Percentiles rank a stretch among this genome's conserved stretches.
These are phyloP conservation scores for Acronicta alni DNA, from an alignment of 2,888 invertebrate species.

Conservation along the genomic window DNA sequence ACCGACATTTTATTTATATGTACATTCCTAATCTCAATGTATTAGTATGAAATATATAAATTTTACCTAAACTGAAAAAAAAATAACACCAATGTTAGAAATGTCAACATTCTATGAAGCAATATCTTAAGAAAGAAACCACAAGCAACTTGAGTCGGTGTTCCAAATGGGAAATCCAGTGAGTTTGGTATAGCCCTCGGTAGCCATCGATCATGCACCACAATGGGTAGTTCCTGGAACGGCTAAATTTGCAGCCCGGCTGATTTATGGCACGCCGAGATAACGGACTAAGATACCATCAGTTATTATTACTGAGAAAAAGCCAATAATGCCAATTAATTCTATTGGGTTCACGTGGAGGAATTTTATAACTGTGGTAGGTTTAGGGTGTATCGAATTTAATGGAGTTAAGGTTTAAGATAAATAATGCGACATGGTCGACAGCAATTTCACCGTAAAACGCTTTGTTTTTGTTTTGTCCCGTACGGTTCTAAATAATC, in stretches of 20 bases:
- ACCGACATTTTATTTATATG: neutral
- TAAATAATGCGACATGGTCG: neutral
- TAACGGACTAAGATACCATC: slow-evolving; percentile 57
- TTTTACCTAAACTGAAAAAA: slow-evolving; percentile 5
- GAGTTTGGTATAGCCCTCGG: slow-evolving; percentile 34
- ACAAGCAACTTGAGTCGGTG: slow-evolving; percentile 39
- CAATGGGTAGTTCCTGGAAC: slow-evolving; percentile 62
- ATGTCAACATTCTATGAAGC: slow-evolving; percentile 2
- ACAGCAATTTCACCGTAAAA: no score
- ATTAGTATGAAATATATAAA: no score
- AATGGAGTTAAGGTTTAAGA: neutral
- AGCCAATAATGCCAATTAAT: slow-evolving; percentile 60
- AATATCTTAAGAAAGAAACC: slow-evolving; percentile 33
- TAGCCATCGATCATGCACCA: slow-evolving; percentile 64
- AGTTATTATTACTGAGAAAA: slow-evolving; percentile 50
- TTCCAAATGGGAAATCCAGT: slow-evolving; percentile 24
- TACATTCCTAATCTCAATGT: slow-evolving; percentile 5
- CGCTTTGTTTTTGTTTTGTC: no score
- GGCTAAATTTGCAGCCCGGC: slow-evolving; percentile 70
- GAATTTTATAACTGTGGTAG: slow-evolving; percentile 32
- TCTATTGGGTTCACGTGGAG: slow-evolving; percentile 52
- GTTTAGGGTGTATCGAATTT: slow-evolving; percentile 12
- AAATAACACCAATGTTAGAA: neutral
- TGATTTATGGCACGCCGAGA: slow-evolving; percentile 72
- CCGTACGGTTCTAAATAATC: no score